Base-by-base conservation (phyloP, 2,888 invertebrate species). In the Orgyia antiqua region DNA sequence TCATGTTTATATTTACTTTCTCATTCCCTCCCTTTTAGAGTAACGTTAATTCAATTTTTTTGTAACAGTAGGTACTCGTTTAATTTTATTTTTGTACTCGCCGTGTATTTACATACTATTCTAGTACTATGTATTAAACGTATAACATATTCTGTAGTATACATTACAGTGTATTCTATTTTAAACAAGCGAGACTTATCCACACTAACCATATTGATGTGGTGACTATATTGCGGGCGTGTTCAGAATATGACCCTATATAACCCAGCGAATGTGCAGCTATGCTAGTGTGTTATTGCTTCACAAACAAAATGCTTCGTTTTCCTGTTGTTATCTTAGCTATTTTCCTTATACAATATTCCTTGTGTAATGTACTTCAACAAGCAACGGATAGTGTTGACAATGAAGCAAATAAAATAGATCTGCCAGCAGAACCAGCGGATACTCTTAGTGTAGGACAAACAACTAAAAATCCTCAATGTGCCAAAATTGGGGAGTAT, bases 401-500 rank as follows among this genome's bases (percentile, higher is more conserved):
- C 21, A 36, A 29, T 10, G 27, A 24, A 27, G 36, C 39, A 4
- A 39, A 33, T 11, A 38, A 18, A 25, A 15, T 34, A 4, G 29
- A 21, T 4, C 10, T 10, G 7, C 35, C 30, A 1, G 11, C 13
- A 7, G 32, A 13, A 8, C 13, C 20, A 8, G 6, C 35, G 4
- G 36, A 28, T 6, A 29, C 13, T 26, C n/a, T 25, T 1, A 13
- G n/a, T 28, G 9, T 24, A 1, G 13, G 9, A n/a, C 27, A 29
- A 20, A 9, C 18, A 21, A 34, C 24, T n/a, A 21, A 31, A 1
- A 23, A 45, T 10, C 40, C 29, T 25, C 42, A 54, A 25, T 82
- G 82, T 39, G 68, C 51, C 8, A 50, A 59, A 37, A 56, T 79
- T 30, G 80, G 82, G 33, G 50, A 71, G 39, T 76, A 67, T 42